Percentiles rank a stretch among this genome's conserved stretches.
phyloP scores from a whole-genome alignment of 2,888 invertebrate genomes.

The Monopis laevigella region DNA sequence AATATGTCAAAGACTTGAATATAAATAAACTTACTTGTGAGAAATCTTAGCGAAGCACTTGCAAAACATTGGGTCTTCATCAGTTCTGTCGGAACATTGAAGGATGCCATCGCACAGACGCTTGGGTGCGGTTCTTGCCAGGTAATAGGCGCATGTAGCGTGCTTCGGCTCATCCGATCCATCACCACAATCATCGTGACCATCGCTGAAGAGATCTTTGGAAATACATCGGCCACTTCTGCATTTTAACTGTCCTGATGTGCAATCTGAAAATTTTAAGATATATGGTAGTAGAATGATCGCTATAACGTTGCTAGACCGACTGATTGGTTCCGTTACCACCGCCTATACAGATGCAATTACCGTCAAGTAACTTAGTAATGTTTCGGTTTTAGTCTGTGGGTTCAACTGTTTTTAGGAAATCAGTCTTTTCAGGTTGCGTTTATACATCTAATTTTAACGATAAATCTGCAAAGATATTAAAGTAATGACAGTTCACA shows the following conservation, averaged over 20 bases:
- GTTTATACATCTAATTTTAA: no score
- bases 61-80: conserved; percentile 75
- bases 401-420: no score
- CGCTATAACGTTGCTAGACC: no score
- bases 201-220: conserved; percentile 76
- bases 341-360: no score
- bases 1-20: no score
- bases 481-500: no score
- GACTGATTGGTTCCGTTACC: no score
- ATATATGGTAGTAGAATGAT: no score
- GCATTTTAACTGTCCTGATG: conserved; percentile 72
- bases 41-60: conserved; percentile 60
- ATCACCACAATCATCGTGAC: conserved; percentile 74
- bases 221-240: conserved; percentile 72
- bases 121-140: conserved; percentile 72
- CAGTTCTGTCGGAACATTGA: conserved; percentile 80
- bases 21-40: conserved; percentile 37
- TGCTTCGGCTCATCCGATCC: conserved; percentile 72
- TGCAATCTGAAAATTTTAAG: conserved; percentile 64
- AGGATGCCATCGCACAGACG: conserved; percentile 80
- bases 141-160: conserved; percentile 73
- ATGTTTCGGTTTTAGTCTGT: no score
- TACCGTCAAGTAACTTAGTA: no score
- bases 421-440: no score
- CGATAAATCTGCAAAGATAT: no score